phyloP scores from a whole-genome alignment of 2,888 invertebrate genomes.

The Acronicta psi region DNA sequence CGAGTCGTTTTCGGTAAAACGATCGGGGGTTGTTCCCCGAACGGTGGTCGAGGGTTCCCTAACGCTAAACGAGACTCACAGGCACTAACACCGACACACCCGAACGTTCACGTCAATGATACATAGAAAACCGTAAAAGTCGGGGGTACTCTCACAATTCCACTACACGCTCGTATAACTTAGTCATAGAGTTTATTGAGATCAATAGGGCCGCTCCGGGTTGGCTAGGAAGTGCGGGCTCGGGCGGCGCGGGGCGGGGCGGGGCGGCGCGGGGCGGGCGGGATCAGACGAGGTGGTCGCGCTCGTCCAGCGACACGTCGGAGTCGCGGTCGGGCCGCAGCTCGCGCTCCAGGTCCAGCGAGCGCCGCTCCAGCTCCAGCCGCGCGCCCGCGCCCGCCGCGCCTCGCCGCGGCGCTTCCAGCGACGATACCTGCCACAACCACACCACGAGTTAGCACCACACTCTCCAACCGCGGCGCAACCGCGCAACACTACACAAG shows the following conservation, averaged over 20 bases:
- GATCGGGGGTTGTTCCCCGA: constrained; percentile 68
- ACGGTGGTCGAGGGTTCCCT: constrained; percentile 70
- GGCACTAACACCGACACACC: constrained; percentile 85
- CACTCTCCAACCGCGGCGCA: too few relatives aligned
- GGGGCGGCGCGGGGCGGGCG: constrained; percentile 19
- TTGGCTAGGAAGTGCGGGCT: constrained; percentile 4
- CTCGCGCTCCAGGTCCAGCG: constrained; percentile 86
- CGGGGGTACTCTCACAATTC: constrained; percentile 84
- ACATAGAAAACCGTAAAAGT: constrained; percentile 86
- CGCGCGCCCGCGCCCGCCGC: constrained; percentile 68
- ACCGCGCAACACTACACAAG: too few relatives aligned
- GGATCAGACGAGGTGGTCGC: constrained; percentile 83
- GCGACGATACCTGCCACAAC: constrained; percentile 81
- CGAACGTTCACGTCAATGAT: constrained; percentile 78
- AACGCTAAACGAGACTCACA: constrained; percentile 83
- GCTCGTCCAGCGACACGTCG: constrained; percentile 84
- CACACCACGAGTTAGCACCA: background rate
- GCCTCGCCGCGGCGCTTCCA: constrained; percentile 76
- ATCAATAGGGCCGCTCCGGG: constrained; percentile 70
- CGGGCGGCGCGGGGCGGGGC: constrained; percentile 7
- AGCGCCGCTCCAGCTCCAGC: constrained; percentile 84
- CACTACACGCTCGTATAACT: constrained; percentile 84
- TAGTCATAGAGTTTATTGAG: constrained; percentile 85
- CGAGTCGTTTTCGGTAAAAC: constrained; percentile 81
- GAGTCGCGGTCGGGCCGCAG: constrained; percentile 81